Evolutionary conservation across 2,888 invertebrate genomes (phyloP), one percentile per base, ranked within the genome.

Genomic region (Sesia apiformis): DNA sequence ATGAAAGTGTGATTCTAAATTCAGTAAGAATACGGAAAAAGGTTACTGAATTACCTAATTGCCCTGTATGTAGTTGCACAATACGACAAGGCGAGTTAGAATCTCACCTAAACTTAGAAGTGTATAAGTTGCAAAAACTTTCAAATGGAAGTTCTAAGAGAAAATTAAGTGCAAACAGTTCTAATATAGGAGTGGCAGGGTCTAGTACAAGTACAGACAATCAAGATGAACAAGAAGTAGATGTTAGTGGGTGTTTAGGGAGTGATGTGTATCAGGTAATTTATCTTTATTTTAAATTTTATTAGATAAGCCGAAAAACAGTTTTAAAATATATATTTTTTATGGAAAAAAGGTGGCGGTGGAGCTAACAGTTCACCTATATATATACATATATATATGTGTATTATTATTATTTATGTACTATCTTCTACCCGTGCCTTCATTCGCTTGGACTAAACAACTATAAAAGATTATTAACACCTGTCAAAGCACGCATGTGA

Each of bases 31-130:
- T 85, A 68, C 89, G 93, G 57, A 91, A 91, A 66, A 91, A 91
- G 76, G 91, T 92, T 56, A 76, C 90, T 4, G 94, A 95, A 69
- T 91, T 94, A 7, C 91, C 92, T n/a, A 95, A 92, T 76, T 98
- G 98, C 78, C 97, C 98, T 0, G 94, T 96, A 1, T 98, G 98
- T 78, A 95, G 97, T 60, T 93, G 95, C 58, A 96, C 96, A 3
- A 91, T 98, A 50, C 90, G 96, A 52, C 92, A 93, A 3, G 93
- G 94, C 2, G 97, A 97, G 78, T 87, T 97, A n/a, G 95, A 96
- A 64, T 90, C 93, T 39, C 98, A 97, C 82, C 92, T 96, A 62
- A 84, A 92, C 52, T 90, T 95, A 58, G 97, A 97, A 85, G 90
- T 97, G 60, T 87, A 87, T 5, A 73, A 81, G 53, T 60, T 88